Evolutionary conservation across 2,888 invertebrate genomes (phyloP).

Genomic region (Microplitis deprimator): DNA sequence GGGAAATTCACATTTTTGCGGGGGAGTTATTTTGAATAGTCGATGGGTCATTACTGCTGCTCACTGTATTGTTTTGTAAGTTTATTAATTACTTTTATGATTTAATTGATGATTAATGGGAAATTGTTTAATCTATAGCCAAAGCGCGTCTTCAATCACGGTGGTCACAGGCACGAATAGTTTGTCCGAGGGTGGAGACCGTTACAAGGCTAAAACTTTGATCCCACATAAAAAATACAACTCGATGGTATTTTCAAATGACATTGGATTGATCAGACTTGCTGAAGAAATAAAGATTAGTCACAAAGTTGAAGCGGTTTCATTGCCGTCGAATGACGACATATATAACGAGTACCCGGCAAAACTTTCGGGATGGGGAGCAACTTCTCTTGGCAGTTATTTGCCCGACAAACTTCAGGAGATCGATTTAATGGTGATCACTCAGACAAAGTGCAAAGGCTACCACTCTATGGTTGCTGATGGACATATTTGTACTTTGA

Average conservation of each 20-base stretch:
- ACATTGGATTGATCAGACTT: constrained; percentile 72
- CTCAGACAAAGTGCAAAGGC: constrained; percentile 47
- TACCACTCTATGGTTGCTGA: constrained; percentile 42
- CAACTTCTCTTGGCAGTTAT: constrained; percentile 54
- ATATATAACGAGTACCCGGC: constrained; percentile 58
- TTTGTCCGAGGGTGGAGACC: constrained; percentile 70
- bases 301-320: constrained; percentile 68
- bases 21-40: constrained; percentile 43
- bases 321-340: constrained; percentile 66
- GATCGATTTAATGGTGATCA: constrained; percentile 49
- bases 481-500: constrained; percentile 62
- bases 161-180: constrained; percentile 74
- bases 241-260: constrained; percentile 66
- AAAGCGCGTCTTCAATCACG: constrained; percentile 30
- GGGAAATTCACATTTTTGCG: constrained; percentile 35
- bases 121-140: constrained; percentile 27
- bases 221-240: constrained; percentile 72
- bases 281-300: constrained; percentile 65
- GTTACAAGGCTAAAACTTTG: constrained; percentile 68
- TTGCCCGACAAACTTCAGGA: constrained; percentile 56
- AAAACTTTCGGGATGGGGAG: constrained; percentile 74
- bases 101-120: neutral
- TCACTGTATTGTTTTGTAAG: constrained; percentile 43
- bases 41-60: constrained; percentile 46
- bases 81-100: neutral